Evolutionary conservation across 2,888 invertebrate species (phyloP).

Genomic region (Trissolcus japonicus): DNA sequence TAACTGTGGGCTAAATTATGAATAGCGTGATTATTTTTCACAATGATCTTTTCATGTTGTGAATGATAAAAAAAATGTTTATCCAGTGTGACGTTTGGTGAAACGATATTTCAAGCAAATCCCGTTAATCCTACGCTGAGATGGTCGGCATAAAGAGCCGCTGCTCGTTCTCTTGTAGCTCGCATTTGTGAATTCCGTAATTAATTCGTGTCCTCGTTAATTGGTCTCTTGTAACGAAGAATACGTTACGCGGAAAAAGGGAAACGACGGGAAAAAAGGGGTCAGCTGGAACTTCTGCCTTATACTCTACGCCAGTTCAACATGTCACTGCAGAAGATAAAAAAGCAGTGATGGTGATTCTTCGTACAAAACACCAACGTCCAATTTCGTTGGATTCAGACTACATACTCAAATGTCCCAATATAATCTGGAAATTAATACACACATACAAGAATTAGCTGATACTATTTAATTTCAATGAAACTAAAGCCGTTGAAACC

Average conservation of each 20-base stretch:
- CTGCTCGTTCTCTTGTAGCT: constrained; percentile 37
- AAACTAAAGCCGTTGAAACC: too few species aligned
- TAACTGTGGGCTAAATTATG: neutral
- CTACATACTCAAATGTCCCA: neutral
- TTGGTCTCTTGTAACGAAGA: constrained; percentile 58
- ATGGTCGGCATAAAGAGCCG: constrained; percentile 51
- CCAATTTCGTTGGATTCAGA: constrained; percentile 34
- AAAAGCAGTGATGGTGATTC: constrained; percentile 24
- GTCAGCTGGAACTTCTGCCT: constrained; percentile 33
- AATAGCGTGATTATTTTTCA: constrained; percentile 16
- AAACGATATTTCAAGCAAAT: constrained; percentile 54
- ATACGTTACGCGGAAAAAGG: constrained; percentile 43
- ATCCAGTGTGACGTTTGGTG: constrained; percentile 49
- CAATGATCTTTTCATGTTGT: constrained; percentile 18
- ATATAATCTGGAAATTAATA: constrained; percentile 10
- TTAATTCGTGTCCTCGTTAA: constrained; percentile 57
- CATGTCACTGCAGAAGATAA: constrained; percentile 25
- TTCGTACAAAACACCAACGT: constrained; percentile 7
- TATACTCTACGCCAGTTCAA: constrained; percentile 10
- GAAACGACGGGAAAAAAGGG: constrained; percentile 25
- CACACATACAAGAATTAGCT: neutral
- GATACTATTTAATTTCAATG: neutral
- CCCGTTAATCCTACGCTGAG: constrained; percentile 55
- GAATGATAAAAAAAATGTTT: constrained; percentile 47
- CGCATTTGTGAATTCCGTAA: constrained; percentile 54